These are phyloP conservation scores for Syngnathoides biaculeatus DNA, from an alignment of 2,113 vertebrate genomes.

Conservation along the genomic window DNA sequence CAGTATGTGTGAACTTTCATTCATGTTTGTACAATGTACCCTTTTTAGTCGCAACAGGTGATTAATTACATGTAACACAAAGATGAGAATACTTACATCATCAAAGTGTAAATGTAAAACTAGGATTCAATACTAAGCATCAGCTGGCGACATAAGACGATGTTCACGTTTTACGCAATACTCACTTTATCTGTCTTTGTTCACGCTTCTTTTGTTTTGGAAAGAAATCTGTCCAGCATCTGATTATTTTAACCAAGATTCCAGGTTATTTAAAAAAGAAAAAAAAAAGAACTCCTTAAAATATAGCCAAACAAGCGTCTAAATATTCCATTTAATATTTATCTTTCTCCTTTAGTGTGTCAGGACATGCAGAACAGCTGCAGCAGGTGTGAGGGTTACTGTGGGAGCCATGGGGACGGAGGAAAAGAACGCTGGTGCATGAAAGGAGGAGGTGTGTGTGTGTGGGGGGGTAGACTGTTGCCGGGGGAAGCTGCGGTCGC, in stretches of 20 bases:
- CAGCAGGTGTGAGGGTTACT: slow-evolving; percentile 56
- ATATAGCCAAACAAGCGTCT: neutral
- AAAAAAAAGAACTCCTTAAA: neutral
- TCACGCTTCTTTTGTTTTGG: slow-evolving; percentile 1
- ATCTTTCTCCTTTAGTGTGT: slow-evolving; percentile 19
- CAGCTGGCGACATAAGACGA: neutral
- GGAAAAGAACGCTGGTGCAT: slow-evolving; percentile 26
- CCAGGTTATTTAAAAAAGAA: neutral
- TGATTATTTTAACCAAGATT: neutral
- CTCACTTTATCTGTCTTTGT: slow-evolving; percentile 31
- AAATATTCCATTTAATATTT: neutral
- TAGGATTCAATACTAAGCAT: neutral
- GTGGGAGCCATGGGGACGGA: slow-evolving; percentile 50
- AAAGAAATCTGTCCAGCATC: slow-evolving; percentile 17
- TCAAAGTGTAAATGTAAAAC: neutral
- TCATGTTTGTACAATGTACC: neutral
- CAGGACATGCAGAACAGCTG: slow-evolving; percentile 12
- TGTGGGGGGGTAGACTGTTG: slow-evolving; percentile 51
- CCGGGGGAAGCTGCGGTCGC: slow-evolving; percentile 72
- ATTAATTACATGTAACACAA: neutral
- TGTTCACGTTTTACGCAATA: slow-evolving; percentile 4
- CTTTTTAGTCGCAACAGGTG: neutral
- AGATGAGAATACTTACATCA: neutral
- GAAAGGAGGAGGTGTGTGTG: slow-evolving; percentile 1
- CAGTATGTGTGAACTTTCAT: neutral